Base-by-base conservation (phyloP, 2,888 invertebrate genomes). In the Galeopsomyia nigrocyanea region DNA sequence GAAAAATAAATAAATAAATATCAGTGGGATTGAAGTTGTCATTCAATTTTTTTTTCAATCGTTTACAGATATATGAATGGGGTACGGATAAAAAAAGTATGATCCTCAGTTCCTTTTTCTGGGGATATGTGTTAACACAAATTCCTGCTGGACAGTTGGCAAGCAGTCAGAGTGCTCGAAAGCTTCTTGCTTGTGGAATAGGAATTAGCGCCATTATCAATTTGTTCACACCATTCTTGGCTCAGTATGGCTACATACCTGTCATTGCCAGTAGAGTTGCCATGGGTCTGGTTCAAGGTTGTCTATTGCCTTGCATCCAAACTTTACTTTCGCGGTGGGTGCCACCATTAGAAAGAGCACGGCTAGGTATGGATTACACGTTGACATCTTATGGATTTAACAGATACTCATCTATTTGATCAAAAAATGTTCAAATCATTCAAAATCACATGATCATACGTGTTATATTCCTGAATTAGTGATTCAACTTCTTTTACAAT, bases 41-140 rank as follows among this genome's bases (percentile, higher is more conserved):
- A 55, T n/a, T n/a, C 14, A 26, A 26, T 5, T 3, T 26, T 26
- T 26, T 5, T 26, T 26, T 26, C 13, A 39, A 39, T 57, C 31
- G 17, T 0, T 49, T 5, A n/a, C 81, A 93, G 92, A 87, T 88
- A 50, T 91, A 89, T 76, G 79, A 88, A 3, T 93, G 93, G 93
- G 83, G 88, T 50, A 84, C 87, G 46, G 82, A 86, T 55, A 88
- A 88, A 0, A 90, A 90, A 78, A 90, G 91, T 0, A 80, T 91
- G 69, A 86, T 92, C 2, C 80, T 92, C 10, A 91, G 92, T 49
- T 90, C 92, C 0, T 93, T 92, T 79, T 94, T 94, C 84, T 93
- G 93, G 93, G 94, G 94, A 0, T 94, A 95, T 82, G 89, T 93
- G 1, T 77, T 92, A 6, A 90, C 92, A 19, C 94, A 95, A 86